Evolutionary conservation across 2,113 vertebrate genomes (phyloP).

Genomic region (Saccopteryx bilineata): DNA sequence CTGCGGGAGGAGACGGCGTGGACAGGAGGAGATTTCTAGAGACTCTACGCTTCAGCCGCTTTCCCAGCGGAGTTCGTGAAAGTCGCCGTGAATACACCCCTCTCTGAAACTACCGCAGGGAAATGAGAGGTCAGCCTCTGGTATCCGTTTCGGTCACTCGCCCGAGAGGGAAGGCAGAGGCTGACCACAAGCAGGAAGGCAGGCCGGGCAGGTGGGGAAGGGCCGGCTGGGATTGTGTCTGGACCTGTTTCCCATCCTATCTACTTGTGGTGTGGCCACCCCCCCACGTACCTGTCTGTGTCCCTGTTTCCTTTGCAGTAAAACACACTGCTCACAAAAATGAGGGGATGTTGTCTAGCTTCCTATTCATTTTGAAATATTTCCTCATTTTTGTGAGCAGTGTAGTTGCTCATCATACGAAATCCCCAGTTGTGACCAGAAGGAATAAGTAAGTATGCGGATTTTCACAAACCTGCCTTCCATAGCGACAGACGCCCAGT

Average conservation of each 20-base stretch:
- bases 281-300: background rate
- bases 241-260: background rate
- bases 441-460: background rate
- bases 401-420: background rate
- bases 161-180: background rate
- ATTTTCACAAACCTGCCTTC: slow-evolving; percentile 47
- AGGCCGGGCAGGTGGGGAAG: background rate
- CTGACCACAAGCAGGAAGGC: background rate
- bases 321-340: background rate
- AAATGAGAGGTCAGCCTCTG: background rate
- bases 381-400: no score
- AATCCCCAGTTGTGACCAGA: background rate
- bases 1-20: no score
- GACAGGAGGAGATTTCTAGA: background rate
- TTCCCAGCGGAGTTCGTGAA: background rate
- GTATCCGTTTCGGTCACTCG: background rate
- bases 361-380: no score
- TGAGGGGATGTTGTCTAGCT: no score
- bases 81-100: background rate
- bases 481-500: background rate
- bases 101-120: background rate
- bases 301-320: background rate
- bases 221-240: background rate
- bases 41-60: background rate
- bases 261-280: background rate